A percentile compares a stretch with the other conserved stretches of the same genome.
Evolutionary conservation across 2,888 invertebrate species (phyloP).

Genomic region (Opisthograptis luteolata): DNA sequence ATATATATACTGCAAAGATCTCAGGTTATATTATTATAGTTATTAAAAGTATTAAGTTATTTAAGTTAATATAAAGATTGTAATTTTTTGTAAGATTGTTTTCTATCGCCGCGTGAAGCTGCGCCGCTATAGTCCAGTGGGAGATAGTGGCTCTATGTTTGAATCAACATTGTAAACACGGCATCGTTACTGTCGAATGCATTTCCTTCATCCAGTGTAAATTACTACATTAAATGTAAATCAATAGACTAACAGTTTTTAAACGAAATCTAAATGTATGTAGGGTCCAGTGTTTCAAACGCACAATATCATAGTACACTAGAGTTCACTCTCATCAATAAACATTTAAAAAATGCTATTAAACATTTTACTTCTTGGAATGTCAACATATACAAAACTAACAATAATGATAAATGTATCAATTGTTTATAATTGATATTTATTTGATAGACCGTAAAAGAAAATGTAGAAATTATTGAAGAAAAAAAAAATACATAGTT

Average conservation of each 20-base stretch:
- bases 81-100: slow-evolving; percentile 81
- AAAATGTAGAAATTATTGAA: slow-evolving; percentile 80
- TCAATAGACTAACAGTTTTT: slow-evolving; percentile 80
- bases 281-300: slow-evolving; percentile 83
- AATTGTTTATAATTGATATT: slow-evolving; percentile 83
- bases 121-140: slow-evolving; percentile 66
- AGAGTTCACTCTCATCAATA: slow-evolving; percentile 78
- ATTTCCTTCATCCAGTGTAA: slow-evolving; percentile 80
- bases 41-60: slow-evolving; percentile 84
- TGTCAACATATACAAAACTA: slow-evolving; percentile 77
- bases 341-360: slow-evolving; percentile 69
- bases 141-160: slow-evolving; percentile 50
- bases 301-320: slow-evolving; percentile 82
- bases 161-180: slow-evolving; percentile 66
- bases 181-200: slow-evolving; percentile 64
- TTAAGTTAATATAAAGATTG: slow-evolving; percentile 82
- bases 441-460: slow-evolving; percentile 81
- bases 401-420: slow-evolving; percentile 78
- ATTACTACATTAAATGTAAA: slow-evolving; percentile 77
- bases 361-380: slow-evolving; percentile 75
- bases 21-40: slow-evolving; percentile 83
- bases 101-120: slow-evolving; percentile 65
- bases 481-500: slow-evolving; percentile 82
- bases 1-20: slow-evolving; percentile 77
- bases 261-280: slow-evolving; percentile 82